Percentiles rank a stretch among this genome's conserved stretches.
Conservation (phyloP, 30 jellyfish, hydroid and myxozoan genomes). For the Catostylus mosaicus region DNA sequence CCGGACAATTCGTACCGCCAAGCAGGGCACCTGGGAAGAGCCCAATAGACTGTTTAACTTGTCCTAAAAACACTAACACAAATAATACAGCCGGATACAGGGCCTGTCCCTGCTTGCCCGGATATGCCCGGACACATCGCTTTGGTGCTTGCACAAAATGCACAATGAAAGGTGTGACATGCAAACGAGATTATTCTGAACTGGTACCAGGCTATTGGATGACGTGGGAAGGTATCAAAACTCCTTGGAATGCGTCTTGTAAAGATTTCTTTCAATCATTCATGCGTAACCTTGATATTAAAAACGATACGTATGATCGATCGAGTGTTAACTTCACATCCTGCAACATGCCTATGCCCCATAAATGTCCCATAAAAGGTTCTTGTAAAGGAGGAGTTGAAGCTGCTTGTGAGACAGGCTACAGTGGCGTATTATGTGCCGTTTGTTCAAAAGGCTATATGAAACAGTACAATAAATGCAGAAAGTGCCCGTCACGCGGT, state of each 20-base stretch:
- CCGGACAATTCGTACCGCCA: constrained; percentile 65
- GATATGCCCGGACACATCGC: constrained; percentile 44
- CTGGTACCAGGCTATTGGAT: constrained; percentile 53
- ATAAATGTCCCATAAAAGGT: constrained; percentile 47
- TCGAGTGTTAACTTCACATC: constrained; percentile 15
- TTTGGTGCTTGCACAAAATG: constrained; percentile 49
- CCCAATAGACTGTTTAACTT: constrained; percentile 47
- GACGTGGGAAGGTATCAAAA: constrained; percentile 8
- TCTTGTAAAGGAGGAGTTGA: constrained; percentile 61
- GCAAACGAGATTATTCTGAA: constrained; percentile 33
- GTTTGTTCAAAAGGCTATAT: constrained; percentile 41
- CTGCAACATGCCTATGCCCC: constrained; percentile 44
- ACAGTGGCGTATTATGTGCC: constrained; percentile 64
- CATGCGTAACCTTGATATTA: constrained; percentile 30
- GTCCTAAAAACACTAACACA: constrained; percentile 66
- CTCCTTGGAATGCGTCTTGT: background rate
- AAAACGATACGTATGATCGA: constrained; percentile 19
- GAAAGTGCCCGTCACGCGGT: constrained; percentile 26
- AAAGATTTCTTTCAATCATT: constrained; percentile 19
- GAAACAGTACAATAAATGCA: constrained; percentile 37
- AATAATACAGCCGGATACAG: constrained; percentile 60
- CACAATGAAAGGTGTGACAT: constrained; percentile 16
- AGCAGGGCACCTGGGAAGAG: constrained; percentile 45
- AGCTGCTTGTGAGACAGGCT: constrained; percentile 35
- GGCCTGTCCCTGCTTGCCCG: constrained; percentile 54